These are phyloP conservation scores for Xiphophorus maculatus DNA, from an alignment of 2,113 vertebrate genomes.

Conservation along the genomic window DNA sequence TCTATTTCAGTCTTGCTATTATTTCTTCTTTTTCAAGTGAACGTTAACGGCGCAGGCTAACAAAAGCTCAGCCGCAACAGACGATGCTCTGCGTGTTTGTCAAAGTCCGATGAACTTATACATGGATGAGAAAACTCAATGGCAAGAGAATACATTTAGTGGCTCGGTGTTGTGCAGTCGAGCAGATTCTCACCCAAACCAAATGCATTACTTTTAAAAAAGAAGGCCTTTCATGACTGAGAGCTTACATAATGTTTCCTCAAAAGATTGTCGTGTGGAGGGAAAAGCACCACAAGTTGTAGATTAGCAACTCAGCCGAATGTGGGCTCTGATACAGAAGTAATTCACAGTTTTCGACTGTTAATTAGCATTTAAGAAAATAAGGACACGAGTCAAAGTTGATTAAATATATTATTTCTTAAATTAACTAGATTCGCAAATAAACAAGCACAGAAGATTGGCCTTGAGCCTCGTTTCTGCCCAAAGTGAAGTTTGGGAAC, in stretches of 20 bases:
- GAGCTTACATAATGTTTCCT: slow-evolving; percentile 52
- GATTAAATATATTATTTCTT: background rate
- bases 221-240: slow-evolving; percentile 31
- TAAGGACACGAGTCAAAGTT: background rate
- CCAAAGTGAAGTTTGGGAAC: slow-evolving; percentile 54
- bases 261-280: slow-evolving; percentile 38
- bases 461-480: slow-evolving; percentile 36
- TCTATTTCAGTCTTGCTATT: slow-evolving; percentile 47
- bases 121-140: slow-evolving; percentile 66
- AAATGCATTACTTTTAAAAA: slow-evolving; percentile 55
- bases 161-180: slow-evolving; percentile 22
- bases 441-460: slow-evolving; percentile 22
- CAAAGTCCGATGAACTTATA: slow-evolving; percentile 61
- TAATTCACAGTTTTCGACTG: slow-evolving; percentile 8
- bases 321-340: slow-evolving; percentile 52
- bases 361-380: slow-evolving; percentile 10
- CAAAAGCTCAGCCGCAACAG: slow-evolving; percentile 56
- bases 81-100: slow-evolving; percentile 38
- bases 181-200: slow-evolving; percentile 23
- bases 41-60: slow-evolving; percentile 39
- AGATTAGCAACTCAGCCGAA: slow-evolving; percentile 21
- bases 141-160: slow-evolving; percentile 53
- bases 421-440: slow-evolving; percentile 7
- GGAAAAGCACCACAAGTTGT: slow-evolving; percentile 31
- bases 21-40: slow-evolving; percentile 24